A percentile compares a stretch with the other conserved stretches of the same genome.
phyloP scores from a whole-genome alignment of 2,888 invertebrate species.

The Tortricodes alternella region DNA sequence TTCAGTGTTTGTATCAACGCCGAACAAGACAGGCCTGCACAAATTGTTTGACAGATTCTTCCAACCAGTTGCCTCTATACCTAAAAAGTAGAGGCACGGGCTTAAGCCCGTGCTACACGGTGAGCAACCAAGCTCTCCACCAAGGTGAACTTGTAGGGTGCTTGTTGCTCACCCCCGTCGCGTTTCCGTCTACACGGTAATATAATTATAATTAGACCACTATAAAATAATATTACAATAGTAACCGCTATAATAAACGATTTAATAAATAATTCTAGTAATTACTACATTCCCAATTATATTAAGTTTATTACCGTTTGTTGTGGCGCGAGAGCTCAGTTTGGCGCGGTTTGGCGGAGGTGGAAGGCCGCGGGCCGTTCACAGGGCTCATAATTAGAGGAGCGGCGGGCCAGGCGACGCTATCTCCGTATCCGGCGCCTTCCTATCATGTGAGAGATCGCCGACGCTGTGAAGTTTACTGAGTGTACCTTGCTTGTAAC shows the following conservation, averaged over 20 bases:
- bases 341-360: conserved; percentile 15
- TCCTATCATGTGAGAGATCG: conserved; percentile 76
- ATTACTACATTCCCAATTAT: conserved; percentile 20
- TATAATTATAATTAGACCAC: no score
- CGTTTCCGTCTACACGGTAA: no score
- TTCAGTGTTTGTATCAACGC: no score
- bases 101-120: no score
- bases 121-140: no score
- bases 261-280: conserved; percentile 14
- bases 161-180: no score
- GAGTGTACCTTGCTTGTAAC: background rate
- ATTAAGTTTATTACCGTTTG: conserved; percentile 11
- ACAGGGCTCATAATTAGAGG: conserved; percentile 73
- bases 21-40: no score
- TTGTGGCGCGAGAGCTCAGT: background rate
- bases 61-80: no score
- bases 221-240: background rate
- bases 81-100: no score
- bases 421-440: conserved; percentile 65
- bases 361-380: conserved; percentile 15
- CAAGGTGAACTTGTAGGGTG: no score
- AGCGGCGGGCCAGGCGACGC: conserved; percentile 55
- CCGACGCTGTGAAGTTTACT: conserved; percentile 33
- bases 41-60: no score
- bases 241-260: conserved; percentile 1